These are phyloP conservation scores for Choloepus hoffmanni DNA, from an alignment of 2,113 vertebrate species.

Conservation along the genomic window DNA sequence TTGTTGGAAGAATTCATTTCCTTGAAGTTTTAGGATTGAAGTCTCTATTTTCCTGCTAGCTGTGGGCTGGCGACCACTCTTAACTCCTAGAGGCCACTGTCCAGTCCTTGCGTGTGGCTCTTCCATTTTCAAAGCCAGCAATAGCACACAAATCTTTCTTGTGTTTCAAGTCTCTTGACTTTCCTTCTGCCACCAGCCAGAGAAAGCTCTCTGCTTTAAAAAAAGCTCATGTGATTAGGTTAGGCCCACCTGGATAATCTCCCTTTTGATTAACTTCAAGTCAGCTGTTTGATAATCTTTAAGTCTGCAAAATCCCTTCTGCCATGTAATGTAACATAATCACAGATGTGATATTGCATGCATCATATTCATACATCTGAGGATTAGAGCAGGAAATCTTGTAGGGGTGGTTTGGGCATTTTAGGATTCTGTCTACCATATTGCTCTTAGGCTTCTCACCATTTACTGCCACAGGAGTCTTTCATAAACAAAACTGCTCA, in stretches of 20 bases:
- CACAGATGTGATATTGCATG: background rate
- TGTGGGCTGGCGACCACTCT: background rate
- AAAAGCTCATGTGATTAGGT: background rate
- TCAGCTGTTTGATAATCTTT: conserved; percentile 21
- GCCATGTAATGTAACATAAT: background rate
- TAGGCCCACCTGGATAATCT: background rate
- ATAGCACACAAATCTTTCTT: background rate
- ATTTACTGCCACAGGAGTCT: background rate
- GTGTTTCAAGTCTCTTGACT: background rate
- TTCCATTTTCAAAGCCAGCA: background rate
- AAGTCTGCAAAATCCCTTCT: background rate
- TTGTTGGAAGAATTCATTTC: background rate
- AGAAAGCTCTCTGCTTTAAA: background rate
- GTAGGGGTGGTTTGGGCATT: background rate
- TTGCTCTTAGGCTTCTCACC: background rate
- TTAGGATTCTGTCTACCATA: background rate
- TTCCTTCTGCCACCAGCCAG: background rate
- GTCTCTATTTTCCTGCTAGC: background rate
- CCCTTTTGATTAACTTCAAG: background rate
- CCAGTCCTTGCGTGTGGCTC: background rate
- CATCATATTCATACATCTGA: background rate
- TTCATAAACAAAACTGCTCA: background rate
- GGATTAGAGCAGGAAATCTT: background rate
- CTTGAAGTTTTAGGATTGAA: background rate
- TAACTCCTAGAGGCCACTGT: background rate